phyloP scores from a whole-genome alignment of 2,797 vertebrate genomes.

The Typhlichthys eigenmanni region DNA sequence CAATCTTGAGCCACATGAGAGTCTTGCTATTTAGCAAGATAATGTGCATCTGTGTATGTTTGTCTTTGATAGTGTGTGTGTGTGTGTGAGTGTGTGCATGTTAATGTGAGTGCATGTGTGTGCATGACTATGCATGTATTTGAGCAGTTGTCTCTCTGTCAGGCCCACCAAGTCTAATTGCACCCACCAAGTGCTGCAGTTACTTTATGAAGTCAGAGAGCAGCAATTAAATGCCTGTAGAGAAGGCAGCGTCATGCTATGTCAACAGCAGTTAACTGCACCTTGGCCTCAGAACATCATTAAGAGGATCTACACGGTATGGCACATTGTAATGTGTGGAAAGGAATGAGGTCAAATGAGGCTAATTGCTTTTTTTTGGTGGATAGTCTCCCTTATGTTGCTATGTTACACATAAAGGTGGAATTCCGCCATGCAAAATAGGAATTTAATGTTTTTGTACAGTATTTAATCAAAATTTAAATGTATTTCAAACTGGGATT shows the following conservation, averaged over 20 bases:
- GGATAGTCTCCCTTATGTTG: too few relatives aligned
- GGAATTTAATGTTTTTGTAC: too few relatives aligned
- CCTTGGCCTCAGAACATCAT: conserved; percentile 32
- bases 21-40: conserved; percentile 41
- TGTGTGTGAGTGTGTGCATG: conserved; percentile 19
- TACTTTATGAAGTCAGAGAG: conserved; percentile 51
- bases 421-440: too few relatives aligned
- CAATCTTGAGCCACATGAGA: conserved; percentile 33
- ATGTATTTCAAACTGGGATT: too few relatives aligned
- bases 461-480: too few relatives aligned
- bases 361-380: conserved; percentile 32
- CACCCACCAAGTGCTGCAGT: conserved; percentile 39
- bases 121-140: conserved; percentile 12
- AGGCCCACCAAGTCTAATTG: conserved; percentile 28
- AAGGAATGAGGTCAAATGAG: conserved; percentile 28
- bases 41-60: conserved; percentile 24
- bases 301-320: conserved; percentile 26
- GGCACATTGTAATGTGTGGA: conserved; percentile 31
- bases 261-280: conserved; percentile 59
- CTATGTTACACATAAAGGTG: too few relatives aligned
- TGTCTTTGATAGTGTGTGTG: background rate
- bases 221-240: conserved; percentile 57
- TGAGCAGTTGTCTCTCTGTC: conserved; percentile 21
- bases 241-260: conserved; percentile 40
- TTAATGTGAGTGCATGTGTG: conserved; percentile 10